Evolutionary conservation across 2,888 invertebrate genomes (phyloP), one percentile per base, ranked within the genome.

Genomic region (Zelleria hepariella): DNA sequence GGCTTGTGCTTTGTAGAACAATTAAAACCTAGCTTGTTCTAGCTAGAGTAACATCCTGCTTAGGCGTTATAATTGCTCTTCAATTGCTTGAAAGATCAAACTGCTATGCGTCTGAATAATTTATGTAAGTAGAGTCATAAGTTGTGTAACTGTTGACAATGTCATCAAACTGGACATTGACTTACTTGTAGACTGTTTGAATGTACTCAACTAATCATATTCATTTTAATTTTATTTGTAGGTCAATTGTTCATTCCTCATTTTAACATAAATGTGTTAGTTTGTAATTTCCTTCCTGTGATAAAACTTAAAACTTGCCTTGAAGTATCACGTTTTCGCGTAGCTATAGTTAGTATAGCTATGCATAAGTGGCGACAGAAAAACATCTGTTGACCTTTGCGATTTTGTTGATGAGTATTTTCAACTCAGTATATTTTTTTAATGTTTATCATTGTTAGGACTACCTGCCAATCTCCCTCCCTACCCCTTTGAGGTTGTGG

Each of bases 101-200:
- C 4, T 42, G n/a, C n/a, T 42, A 15, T 42, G 2, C 15, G 15
- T 32, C 15, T 15, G 15, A 42, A 42, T 42, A 42, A 32, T 10
- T 7, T 2, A 32, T 2, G 3, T 42, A 10, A 42, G 32, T 15
- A 42, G 32, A 42, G 15, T 42, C 10, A 42, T 42, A 42, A 42
- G 26, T 54, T 54, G 5, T 32, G 32, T 55, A 55, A 55, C 27
- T 8, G 6, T 18, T 21, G 24, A 21, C 55, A 55, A 32, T 55
- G 55, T 20, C 55, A 55, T n/a, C 55, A 55, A 55, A 55, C 15
- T 21, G 8, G 23, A 52, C 55, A 55, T 55, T 55, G 27, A 55
- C 27, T 27, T 20, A 26, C 6, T 27, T 32, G 15, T 32, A 27
- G 6, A 32, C 6, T 32, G 21, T 32, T 55, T 27, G 7, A 55